Evolutionary conservation across 1,140 invertebrate species (phyloP).

Genomic region (Tetramorium parvispinum): DNA sequence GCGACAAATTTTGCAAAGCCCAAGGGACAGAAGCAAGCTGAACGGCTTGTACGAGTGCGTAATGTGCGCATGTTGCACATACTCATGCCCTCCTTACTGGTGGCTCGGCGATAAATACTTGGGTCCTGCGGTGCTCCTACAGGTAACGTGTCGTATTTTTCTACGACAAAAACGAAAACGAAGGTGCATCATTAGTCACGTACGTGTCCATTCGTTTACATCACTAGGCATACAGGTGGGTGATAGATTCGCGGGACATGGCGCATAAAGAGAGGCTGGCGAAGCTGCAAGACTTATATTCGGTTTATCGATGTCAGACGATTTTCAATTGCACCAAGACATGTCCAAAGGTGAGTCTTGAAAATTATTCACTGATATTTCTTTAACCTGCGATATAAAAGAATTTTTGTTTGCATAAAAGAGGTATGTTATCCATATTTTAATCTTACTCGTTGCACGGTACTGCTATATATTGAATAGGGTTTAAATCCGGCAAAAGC

Average conservation of each 20-base stretch:
- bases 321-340: conserved; percentile 93
- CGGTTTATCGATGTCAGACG: conserved; percentile 92
- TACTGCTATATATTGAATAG: conserved; percentile 84
- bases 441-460: background rate
- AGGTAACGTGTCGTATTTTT: conserved; percentile 78
- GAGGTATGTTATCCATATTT: background rate
- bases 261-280: conserved; percentile 88
- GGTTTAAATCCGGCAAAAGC: conserved; percentile 98
- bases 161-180: background rate
- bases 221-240: conserved; percentile 88
- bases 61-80: conserved; percentile 90
- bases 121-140: conserved; percentile 89
- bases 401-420: background rate
- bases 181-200: background rate
- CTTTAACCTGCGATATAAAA: background rate
- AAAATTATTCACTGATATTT: background rate
- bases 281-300: conserved; percentile 90
- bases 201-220: background rate
- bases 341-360: conserved; percentile 90
- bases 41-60: conserved; percentile 94
- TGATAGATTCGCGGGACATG: conserved; percentile 92
- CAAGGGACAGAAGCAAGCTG: conserved; percentile 89
- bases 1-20: conserved; percentile 89
- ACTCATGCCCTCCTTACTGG: conserved; percentile 90
- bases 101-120: conserved; percentile 91